phyloP scores from a whole-genome alignment of 2,888 invertebrate species.

The Dynastes hyllus region DNA sequence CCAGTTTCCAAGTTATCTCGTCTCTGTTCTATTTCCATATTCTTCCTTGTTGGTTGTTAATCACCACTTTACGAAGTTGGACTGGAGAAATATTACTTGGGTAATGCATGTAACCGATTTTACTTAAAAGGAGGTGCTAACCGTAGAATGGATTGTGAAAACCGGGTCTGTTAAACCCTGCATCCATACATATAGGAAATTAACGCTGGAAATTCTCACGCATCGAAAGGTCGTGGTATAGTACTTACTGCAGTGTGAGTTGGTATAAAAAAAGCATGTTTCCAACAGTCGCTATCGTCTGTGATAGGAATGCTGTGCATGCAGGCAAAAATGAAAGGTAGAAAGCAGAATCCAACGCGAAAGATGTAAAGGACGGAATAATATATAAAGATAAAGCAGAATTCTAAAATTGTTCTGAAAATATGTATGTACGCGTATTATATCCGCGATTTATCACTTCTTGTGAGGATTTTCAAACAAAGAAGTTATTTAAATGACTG shows the following conservation, averaged over 20 bases:
- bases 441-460: no score
- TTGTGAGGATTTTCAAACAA: no score
- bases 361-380: slow-evolving; percentile 1
- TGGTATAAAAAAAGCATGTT: background rate
- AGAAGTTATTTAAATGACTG: no score
- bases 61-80: no score
- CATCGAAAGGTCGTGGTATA: background rate
- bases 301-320: slow-evolving; percentile 8
- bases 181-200: slow-evolving; percentile 14
- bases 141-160: slow-evolving; percentile 10
- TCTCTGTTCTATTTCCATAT: no score
- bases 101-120: slow-evolving; percentile 11
- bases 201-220: slow-evolving; percentile 10
- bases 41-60: no score
- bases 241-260: background rate
- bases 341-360: slow-evolving; percentile 6
- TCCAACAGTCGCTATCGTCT: slow-evolving; percentile 7
- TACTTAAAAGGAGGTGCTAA: slow-evolving; percentile 25
- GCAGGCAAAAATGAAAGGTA: slow-evolving; percentile 15
- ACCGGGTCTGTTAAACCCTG: slow-evolving; percentile 1
- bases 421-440: no score
- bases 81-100: background rate
- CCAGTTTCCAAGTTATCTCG: no score
- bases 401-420: no score
- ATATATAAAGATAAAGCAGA: no score